phyloP scores from a whole-genome alignment of 2,797 vertebrate species.

The Potorous gilbertii region DNA sequence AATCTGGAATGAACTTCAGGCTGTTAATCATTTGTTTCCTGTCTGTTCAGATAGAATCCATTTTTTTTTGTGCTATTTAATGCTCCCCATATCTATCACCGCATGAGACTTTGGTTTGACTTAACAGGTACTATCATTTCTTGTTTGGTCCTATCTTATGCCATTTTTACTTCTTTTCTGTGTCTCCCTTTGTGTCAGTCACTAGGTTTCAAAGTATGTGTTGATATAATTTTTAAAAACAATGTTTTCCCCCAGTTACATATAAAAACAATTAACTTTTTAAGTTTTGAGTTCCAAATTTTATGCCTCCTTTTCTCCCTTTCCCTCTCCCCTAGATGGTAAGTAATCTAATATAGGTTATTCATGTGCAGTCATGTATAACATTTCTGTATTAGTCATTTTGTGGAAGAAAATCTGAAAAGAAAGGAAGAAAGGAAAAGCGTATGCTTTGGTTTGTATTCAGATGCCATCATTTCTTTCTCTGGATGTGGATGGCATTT shows the following conservation, averaged over 20 bases:
- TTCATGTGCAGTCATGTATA: neutral
- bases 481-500: neutral
- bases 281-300: neutral
- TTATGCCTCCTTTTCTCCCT: neutral
- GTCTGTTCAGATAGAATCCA: neutral
- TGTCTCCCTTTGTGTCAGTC: neutral
- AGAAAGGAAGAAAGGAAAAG: neutral
- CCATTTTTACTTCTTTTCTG: neutral
- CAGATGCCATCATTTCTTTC: neutral
- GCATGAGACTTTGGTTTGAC: neutral
- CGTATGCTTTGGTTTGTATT: neutral
- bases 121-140: neutral
- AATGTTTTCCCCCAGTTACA: neutral
- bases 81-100: neutral
- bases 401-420: neutral
- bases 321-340: neutral
- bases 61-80: neutral
- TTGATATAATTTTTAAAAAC: neutral
- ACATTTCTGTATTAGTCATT: neutral
- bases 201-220: neutral
- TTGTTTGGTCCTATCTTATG: neutral
- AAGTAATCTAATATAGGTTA: neutral
- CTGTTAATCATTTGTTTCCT: neutral
- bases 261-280: neutral
- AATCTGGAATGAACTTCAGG: neutral